Percentiles rank a stretch among this genome's conserved stretches.
These are phyloP conservation scores for Microtus pennsylvanicus DNA, from an alignment of 2,113 vertebrate species.

Conservation along the genomic window DNA sequence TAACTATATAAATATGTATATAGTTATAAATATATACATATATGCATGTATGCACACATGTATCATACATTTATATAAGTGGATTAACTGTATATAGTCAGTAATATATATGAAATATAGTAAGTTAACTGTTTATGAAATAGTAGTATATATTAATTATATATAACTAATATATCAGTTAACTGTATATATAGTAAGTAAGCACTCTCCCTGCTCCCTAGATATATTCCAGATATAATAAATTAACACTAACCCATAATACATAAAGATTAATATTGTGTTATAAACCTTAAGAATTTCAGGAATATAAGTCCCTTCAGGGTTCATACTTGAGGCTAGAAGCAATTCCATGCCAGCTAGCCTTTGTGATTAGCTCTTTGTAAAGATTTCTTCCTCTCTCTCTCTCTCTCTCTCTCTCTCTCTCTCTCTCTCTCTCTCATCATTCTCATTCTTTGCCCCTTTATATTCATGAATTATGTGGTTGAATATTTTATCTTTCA, in stretches of 20 bases:
- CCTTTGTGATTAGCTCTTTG: neutral
- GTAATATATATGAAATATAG: neutral
- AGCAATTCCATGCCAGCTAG: neutral
- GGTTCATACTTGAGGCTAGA: neutral
- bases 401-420: too few species aligned
- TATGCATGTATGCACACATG: too few species aligned
- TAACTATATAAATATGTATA: neutral
- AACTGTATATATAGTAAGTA: neutral
- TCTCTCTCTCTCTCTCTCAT: neutral
- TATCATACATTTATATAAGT: neutral
- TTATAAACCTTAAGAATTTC: neutral
- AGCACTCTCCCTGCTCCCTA: neutral
- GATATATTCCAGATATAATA: neutral
- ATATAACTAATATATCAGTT: neutral
- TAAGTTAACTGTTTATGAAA: neutral
- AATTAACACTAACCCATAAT: neutral
- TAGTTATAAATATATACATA: neutral
- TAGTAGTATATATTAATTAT: neutral
- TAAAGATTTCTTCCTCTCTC: neutral
- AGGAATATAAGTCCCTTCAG: neutral
- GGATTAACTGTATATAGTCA: neutral
- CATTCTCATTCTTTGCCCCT: neutral
- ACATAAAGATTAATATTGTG: neutral
- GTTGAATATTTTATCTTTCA: slow-evolving; percentile 11
- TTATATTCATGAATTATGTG: neutral